phyloP scores from a whole-genome alignment of 1,140 invertebrate genomes.

The Platyscapa corneri region DNA sequence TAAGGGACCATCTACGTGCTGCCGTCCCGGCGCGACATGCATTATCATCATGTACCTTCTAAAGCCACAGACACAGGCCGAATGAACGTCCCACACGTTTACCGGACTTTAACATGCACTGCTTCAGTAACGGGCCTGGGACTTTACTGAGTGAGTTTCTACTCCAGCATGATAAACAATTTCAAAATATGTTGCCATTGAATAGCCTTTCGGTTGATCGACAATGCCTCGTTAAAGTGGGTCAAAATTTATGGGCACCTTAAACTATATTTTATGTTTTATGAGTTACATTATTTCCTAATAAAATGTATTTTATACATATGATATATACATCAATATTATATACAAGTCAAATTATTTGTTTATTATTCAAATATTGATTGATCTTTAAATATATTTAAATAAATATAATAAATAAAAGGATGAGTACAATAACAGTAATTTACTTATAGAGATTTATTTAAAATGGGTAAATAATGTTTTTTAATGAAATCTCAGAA shows the following conservation, averaged over 20 bases:
- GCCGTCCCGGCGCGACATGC: conserved; percentile 62
- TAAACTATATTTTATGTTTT: too few species aligned
- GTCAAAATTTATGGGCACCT: background rate
- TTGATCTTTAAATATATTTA: too few species aligned
- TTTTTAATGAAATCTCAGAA: too few species aligned
- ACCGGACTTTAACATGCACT: conserved; percentile 64
- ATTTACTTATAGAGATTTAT: too few species aligned
- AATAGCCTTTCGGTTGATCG: background rate
- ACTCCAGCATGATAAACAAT: background rate
- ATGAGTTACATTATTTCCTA: too few species aligned
- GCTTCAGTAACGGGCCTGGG: conserved; percentile 57
- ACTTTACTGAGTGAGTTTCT: conserved; percentile 61
- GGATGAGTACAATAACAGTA: too few species aligned
- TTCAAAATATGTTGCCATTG: background rate
- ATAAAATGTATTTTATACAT: too few species aligned
- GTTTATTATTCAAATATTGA: too few species aligned
- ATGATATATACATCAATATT: too few species aligned
- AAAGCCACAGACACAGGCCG: conserved; percentile 46
- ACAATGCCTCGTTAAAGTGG: background rate
- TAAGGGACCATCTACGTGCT: background rate
- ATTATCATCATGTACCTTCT: conserved; percentile 61
- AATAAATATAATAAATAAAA: too few species aligned
- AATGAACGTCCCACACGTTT: conserved; percentile 56
- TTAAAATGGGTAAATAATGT: too few species aligned
- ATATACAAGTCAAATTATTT: too few species aligned